Evolutionary conservation across 2,888 invertebrate species (phyloP).

Genomic region (Epistrophe eligans): DNA sequence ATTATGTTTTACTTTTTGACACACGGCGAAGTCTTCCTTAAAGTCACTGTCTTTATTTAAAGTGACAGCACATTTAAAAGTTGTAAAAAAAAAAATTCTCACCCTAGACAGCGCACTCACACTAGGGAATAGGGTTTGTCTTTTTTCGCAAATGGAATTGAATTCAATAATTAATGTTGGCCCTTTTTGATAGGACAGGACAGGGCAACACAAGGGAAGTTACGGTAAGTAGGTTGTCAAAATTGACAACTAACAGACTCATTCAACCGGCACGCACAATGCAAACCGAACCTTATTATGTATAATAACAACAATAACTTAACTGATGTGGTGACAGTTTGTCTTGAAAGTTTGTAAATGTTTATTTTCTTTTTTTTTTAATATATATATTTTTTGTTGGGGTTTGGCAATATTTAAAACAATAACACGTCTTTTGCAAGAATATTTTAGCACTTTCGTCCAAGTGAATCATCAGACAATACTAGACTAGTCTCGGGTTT

Average conservation of each 20-base stretch:
- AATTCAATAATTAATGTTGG: constrained; percentile 65
- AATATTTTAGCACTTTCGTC: constrained; percentile 57
- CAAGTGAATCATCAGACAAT: constrained; percentile 74
- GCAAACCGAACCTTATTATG: constrained; percentile 30
- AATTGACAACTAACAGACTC: constrained; percentile 22
- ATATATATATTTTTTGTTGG: not conserved
- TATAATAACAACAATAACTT: constrained; percentile 1
- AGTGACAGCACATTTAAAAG: constrained; percentile 56
- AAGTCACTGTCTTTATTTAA: not conserved
- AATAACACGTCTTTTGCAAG: constrained; percentile 44
- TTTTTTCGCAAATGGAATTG: constrained; percentile 48
- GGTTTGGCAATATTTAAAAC: not conserved
- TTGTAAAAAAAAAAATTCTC: constrained; percentile 37
- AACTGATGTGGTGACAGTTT: constrained; percentile 38
- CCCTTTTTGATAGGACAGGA: constrained; percentile 15
- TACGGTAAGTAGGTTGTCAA: constrained; percentile 17
- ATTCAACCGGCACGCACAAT: constrained; percentile 29
- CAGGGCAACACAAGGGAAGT: constrained; percentile 9
- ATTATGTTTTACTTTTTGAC: constrained; percentile 64
- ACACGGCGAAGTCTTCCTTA: constrained; percentile 41
- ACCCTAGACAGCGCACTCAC: constrained; percentile 37
- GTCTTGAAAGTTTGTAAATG: constrained; percentile 5
- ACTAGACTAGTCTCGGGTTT: constrained; percentile 74
- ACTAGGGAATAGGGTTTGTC: constrained; percentile 20
- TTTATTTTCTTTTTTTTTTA: not conserved